These are phyloP conservation scores for Lophius piscatorius DNA, from an alignment of 2,113 vertebrate species.

Conservation along the genomic window DNA sequence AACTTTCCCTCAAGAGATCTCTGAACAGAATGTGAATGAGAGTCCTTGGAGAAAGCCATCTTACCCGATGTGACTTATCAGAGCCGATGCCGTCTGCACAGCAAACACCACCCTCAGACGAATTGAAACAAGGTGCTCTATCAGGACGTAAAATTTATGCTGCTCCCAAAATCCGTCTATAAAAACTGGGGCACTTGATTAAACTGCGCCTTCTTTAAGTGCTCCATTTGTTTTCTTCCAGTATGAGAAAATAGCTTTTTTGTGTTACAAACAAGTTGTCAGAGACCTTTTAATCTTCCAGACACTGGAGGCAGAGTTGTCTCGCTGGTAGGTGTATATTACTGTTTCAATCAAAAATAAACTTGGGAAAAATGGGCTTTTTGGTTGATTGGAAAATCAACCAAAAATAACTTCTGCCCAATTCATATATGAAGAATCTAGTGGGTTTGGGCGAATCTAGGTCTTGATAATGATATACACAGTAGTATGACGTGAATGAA, in stretches of 20 bases:
- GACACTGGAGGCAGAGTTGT: conserved; percentile 25
- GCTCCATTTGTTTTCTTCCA: conserved; percentile 47
- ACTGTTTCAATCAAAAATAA: conserved; percentile 44
- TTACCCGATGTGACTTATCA: conserved; percentile 33
- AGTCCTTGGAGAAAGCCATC: conserved; percentile 59
- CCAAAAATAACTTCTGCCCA: conserved; percentile 17
- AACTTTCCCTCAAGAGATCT: conserved; percentile 52
- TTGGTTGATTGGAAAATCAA: conserved; percentile 30
- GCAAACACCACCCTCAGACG: conserved; percentile 55
- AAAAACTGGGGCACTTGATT: conserved; percentile 57
- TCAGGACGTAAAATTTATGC: conserved; percentile 49
- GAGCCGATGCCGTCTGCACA: conserved; percentile 44
- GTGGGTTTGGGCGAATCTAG: conserved; percentile 4
- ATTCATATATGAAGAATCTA: conserved; percentile 23
- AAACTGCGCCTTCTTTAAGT: conserved; percentile 51
- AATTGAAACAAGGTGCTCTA: conserved; percentile 73
- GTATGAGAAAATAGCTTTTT: conserved; percentile 50
- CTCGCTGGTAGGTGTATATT: conserved; percentile 44
- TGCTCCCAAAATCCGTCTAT: conserved; percentile 37
- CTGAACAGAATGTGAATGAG: conserved; percentile 57
- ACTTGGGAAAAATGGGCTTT: conserved; percentile 19
- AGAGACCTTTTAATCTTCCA: conserved; percentile 51
- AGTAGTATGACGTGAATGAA: not conserved
- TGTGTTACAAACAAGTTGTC: conserved; percentile 52
- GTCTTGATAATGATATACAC: not conserved